A percentile compares a stretch with the other conserved stretches of the same genome.
Conservation (phyloP, 2,113 vertebrate species). For the Herpetotheres cachinnans region DNA sequence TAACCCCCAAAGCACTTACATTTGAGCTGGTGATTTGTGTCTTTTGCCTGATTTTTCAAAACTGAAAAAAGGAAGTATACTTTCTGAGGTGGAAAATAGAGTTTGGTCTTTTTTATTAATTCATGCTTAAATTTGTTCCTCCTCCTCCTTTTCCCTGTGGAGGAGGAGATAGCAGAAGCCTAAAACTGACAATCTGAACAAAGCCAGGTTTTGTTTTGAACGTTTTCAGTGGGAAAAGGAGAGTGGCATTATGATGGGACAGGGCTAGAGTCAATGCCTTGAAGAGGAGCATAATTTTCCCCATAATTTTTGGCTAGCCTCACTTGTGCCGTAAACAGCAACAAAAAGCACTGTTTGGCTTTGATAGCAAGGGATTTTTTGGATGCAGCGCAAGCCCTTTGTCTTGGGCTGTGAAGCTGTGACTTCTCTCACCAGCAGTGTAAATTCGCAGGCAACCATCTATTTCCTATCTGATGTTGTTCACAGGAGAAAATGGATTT, state of each 20-base stretch:
- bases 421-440: neutral
- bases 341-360: neutral
- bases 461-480: neutral
- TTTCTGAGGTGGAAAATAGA: neutral
- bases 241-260: neutral
- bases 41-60: neutral
- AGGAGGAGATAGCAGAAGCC: neutral
- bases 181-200: neutral
- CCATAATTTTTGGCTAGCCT: neutral
- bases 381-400: neutral
- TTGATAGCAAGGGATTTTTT: neutral
- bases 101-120: neutral
- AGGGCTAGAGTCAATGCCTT: neutral
- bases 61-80: no score
- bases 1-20: rapidly evolving
- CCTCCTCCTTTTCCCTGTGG: neutral
- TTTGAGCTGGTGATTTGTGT: neutral
- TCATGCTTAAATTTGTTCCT: neutral
- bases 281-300: neutral
- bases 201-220: neutral
- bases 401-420: neutral
- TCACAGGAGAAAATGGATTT: neutral
- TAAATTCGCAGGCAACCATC: rapidly evolving
- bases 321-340: neutral
- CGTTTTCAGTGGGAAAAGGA: neutral